Evolutionary conservation across 1,140 invertebrate genomes (phyloP), one percentile per base, ranked within the genome.

Genomic region (Lethocerus indicus): DNA sequence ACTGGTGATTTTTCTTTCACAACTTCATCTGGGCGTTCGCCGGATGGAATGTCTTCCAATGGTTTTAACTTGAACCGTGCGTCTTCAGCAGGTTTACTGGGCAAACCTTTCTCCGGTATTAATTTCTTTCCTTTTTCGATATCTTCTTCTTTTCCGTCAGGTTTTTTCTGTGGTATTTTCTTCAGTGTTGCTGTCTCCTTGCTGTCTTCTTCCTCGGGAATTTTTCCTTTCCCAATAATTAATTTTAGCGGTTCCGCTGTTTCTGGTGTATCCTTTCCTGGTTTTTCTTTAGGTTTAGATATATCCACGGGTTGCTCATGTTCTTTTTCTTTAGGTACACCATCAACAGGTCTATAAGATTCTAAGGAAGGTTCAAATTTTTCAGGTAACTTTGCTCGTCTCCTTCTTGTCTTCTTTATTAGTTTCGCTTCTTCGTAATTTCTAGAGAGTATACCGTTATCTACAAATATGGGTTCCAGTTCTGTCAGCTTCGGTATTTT

Each of bases 381-480:
- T 32, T 70, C 60, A 42, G 71, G 63, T 29, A 70, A 39, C 53
- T 71, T 71, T 0, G 58, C 51, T 36, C 61, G 65, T 26, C 66
- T 67, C 1, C 57, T 54, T 60, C 77, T 81, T 45, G 67, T 75
- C 62, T 74, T 79, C 3, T 70, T 51, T 16, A 78, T 53, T 63
- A 75, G 72, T 35, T 72, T 58, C 2, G 78, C 78, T 65, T 82
- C 79, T 62, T 75, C 70, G 0, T 76, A 64, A 63, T 80, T 83
- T 63, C 80, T 67, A 1, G 78, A 81, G 18, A 83, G 54, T 51
- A 76, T 70, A 24, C 80, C 80, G 58, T 69, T 67, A 63, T 81
- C 69, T 16, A 68, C 66, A 41, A 53, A 55, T 18, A 56, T 51
- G 20, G 59, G 58, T 52, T 58, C 58, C 14, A 64, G 27, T n/a